Conservation (phyloP, 2,797 vertebrate species). For the Crenuchus spilurus region DNA sequence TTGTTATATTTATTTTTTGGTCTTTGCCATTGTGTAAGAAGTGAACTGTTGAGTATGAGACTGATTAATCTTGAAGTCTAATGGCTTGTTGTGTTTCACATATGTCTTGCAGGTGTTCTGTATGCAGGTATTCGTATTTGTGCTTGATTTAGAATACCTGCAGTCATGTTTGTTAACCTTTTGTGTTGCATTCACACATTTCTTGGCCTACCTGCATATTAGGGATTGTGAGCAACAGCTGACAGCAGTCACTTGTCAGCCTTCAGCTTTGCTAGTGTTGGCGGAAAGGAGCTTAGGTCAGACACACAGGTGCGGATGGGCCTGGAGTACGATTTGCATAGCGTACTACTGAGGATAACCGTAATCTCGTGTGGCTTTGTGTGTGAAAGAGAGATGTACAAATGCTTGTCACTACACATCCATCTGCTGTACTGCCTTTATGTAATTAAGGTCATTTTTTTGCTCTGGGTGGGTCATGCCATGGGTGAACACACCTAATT, state of each 20-base stretch:
- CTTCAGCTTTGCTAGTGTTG: conserved; percentile 17
- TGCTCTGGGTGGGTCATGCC: neutral
- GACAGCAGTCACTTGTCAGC: conserved; percentile 31
- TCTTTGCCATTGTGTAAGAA: too few species aligned
- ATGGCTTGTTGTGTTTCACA: neutral
- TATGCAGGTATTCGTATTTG: neutral
- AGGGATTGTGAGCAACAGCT: conserved; percentile 5
- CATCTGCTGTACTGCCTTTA: neutral
- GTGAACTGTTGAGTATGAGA: neutral
- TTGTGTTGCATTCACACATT: neutral
- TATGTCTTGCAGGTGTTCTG: neutral
- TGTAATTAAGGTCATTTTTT: neutral
- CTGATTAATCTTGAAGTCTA: neutral
- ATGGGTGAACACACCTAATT: conserved; percentile 3
- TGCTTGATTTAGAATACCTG: too few species aligned
- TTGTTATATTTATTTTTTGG: too few species aligned
- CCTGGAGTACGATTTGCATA: neutral
- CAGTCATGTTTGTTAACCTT: neutral
- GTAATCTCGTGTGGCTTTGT: neutral
- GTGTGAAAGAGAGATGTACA: neutral
- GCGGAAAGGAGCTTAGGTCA: conserved; percentile 24
- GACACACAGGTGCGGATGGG: conserved; percentile 18
- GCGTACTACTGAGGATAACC: neutral
- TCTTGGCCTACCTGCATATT: conserved; percentile 15
- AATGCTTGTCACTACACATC: neutral